Conservation (phyloP, 2,797 vertebrate species). For the Petrocephalus schoutedeni region DNA sequence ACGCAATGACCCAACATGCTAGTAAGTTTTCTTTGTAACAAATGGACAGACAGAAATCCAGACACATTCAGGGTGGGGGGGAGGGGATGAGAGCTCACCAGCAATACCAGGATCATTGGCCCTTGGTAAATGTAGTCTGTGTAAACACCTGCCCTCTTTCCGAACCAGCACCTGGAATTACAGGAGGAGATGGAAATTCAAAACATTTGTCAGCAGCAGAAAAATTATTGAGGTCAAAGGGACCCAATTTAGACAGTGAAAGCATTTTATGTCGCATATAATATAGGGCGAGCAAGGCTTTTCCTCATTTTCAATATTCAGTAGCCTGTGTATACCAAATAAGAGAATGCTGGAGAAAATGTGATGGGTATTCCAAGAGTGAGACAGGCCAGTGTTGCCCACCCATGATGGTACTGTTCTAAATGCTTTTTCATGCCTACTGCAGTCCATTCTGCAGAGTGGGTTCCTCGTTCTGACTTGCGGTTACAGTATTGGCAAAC, state of each 20-base stretch:
- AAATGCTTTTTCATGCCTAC: neutral
- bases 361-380: neutral
- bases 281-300: neutral
- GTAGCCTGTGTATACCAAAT: neutral
- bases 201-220: neutral
- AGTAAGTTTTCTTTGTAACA: neutral
- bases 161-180: conserved; percentile 85
- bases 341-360: neutral
- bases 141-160: conserved; percentile 79
- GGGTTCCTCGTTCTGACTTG: neutral
- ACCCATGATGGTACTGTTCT: neutral
- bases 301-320: neutral
- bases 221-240: neutral
- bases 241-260: neutral
- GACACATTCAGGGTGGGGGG: neutral
- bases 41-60: neutral
- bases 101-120: conserved; percentile 86
- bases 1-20: no score
- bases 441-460: neutral
- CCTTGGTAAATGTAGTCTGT: conserved; percentile 95
- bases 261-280: no score
- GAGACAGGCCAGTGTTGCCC: neutral
- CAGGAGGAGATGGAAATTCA: conserved; percentile 26
- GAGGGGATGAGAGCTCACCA: conserved; percentile 64
- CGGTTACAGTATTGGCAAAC: neutral